phyloP scores from a whole-genome alignment of 2,113 vertebrate genomes.

The Menidia beryllina region DNA sequence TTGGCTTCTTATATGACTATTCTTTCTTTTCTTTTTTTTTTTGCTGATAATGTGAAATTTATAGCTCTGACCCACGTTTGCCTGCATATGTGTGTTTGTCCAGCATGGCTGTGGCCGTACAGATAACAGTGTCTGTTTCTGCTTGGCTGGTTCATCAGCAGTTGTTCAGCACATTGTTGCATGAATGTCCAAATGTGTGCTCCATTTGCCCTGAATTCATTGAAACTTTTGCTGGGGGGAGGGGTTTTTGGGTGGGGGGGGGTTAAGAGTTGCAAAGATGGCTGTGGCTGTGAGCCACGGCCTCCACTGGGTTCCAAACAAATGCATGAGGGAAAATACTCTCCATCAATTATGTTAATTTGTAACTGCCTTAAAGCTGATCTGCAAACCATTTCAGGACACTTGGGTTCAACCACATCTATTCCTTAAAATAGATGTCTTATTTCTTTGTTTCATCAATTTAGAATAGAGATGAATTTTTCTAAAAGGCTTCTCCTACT shows the following conservation, averaged over 20 bases:
- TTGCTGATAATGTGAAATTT: conserved; percentile 1
- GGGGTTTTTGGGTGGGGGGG: conserved; percentile 35
- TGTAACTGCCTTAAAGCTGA: neutral
- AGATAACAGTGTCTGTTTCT: conserved; percentile 57
- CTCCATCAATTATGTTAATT: neutral
- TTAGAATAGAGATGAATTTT: no score
- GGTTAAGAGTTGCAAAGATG: conserved; percentile 48
- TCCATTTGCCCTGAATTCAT: conserved; percentile 64
- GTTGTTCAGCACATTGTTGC: conserved; percentile 65
- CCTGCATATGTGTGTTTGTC: conserved; percentile 48
- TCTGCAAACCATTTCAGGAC: no score
- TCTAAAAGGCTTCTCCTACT: no score
- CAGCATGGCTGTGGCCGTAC: conserved; percentile 75
- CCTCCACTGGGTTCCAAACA: neutral
- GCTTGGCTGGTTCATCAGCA: conserved; percentile 72
- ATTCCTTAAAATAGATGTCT: no score
- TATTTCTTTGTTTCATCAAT: no score
- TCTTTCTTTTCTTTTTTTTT: conserved; percentile 1
- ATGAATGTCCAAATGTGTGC: conserved; percentile 61
- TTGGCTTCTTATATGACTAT: neutral
- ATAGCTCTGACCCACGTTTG: conserved; percentile 20
- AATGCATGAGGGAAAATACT: neutral
- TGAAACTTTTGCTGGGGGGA: conserved; percentile 57
- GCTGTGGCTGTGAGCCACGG: conserved; percentile 11
- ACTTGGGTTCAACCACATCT: no score